Base-by-base conservation (phyloP, 2,113 vertebrate species). In the Paradoxurus hermaphroditus region DNA sequence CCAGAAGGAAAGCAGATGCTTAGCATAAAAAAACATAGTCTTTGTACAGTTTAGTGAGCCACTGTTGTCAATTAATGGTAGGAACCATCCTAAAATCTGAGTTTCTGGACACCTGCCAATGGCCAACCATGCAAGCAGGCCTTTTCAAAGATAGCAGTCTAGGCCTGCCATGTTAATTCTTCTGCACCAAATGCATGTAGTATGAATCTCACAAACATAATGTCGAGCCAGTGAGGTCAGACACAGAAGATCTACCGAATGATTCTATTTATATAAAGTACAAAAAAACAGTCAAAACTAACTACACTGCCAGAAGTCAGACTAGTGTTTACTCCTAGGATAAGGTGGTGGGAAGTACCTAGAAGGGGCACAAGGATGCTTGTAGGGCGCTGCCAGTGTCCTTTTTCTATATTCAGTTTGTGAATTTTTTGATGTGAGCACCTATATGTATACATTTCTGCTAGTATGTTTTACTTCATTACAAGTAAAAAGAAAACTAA, bases 371-470 rank as follows among this genome's bases (percentile, higher is more conserved):
- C 2, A 25, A 27, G 41, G n/a, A 53, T 29, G 70, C 62, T 59
- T 53, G 34, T 23, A 19, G 65, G 18, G 39, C 27, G 5, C 63
- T 79, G 87, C 56, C 36, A 27, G 3, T 49, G 34, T 56, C 70
- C 31, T 59, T 21, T 62, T 90, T 62, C 65, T 79, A n/a, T 7
- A 21, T 27, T 88, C 25, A 19, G 34, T 94, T 86, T 81, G 72
- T 97, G 86, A 53, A n/a, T 14, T 89, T 77, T 93, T 81, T 91
- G 70, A 75, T 27, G 62, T 70, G 19, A 70, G 78, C n/a, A n/a
- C 39, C 75, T 70, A 27, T 14, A 19, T 53, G n/a, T 73, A 13
- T 31, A 73, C 8, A 63, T 89, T 91, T 70, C 16, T 68, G 7
- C 72, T 83, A 81, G 29, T 59, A n/a, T 92, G 19, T 81, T 65